These are phyloP conservation scores for Ctenochaetus hawaiiensis DNA, from an alignment of 2,797 vertebrate species.

Conservation along the genomic window DNA sequence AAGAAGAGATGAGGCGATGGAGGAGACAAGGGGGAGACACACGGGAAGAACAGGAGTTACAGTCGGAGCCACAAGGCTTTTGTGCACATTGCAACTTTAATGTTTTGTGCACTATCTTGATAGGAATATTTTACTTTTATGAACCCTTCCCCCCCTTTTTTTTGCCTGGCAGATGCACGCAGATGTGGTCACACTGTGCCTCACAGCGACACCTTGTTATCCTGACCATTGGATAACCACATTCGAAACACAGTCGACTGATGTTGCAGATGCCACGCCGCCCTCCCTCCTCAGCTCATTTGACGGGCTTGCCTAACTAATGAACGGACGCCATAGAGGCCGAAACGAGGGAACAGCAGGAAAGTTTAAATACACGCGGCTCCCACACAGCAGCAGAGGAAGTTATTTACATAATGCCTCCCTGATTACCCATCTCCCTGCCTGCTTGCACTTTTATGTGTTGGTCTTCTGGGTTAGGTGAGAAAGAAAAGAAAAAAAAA, in stretches of 20 bases:
- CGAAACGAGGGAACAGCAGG: slow-evolving; percentile 61
- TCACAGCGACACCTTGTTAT: slow-evolving; percentile 54
- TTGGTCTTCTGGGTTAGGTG: slow-evolving; percentile 39
- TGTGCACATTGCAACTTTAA: slow-evolving; percentile 52
- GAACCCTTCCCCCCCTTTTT: slow-evolving; percentile 42
- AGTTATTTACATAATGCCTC: slow-evolving; percentile 74
- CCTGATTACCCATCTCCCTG: slow-evolving; percentile 56
- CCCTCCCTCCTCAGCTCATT: slow-evolving; percentile 43
- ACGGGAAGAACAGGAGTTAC: slow-evolving; percentile 55
- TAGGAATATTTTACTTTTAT: slow-evolving; percentile 62
- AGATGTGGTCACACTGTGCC: slow-evolving; percentile 38
- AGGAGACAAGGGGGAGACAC: slow-evolving; percentile 45
- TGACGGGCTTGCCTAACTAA: slow-evolving; percentile 56
- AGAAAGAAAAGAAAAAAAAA: slow-evolving; percentile 26
- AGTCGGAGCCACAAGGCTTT: slow-evolving; percentile 56
- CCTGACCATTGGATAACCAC: not conserved
- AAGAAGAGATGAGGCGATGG: slow-evolving; percentile 73
- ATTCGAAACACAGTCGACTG: slow-evolving; percentile 23
- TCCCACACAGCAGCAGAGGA: slow-evolving; percentile 49
- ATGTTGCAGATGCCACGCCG: slow-evolving; percentile 30
- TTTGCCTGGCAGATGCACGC: slow-evolving; percentile 37
- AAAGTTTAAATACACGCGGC: slow-evolving; percentile 65
- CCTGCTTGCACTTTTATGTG: slow-evolving; percentile 58
- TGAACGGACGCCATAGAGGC: slow-evolving; percentile 45
- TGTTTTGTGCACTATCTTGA: slow-evolving; percentile 61